Base-by-base conservation (phyloP, 1,140 invertebrate species). In the Calephelis virginiensis region DNA sequence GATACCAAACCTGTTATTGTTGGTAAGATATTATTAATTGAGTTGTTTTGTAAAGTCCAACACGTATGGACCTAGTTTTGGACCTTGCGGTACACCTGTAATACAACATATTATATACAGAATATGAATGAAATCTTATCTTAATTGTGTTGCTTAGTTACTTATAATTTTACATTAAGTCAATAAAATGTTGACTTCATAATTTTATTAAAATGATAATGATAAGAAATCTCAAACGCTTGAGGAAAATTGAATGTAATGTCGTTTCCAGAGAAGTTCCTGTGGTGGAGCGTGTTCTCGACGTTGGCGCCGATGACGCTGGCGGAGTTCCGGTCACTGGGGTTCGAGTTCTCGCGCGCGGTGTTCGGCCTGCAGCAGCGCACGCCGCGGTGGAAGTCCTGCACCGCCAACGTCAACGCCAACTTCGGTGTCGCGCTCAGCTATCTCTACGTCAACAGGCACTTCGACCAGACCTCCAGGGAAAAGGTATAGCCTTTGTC, bases 361-460 rank as follows among this genome's bases (percentile, higher is more conserved):
- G 92, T 94, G 56, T 93, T 93, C 73, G 94, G 94, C 0, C 80
- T 94, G 48, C 93, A 93, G 69, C 93, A 93, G 75, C 92, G 93
- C 67, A 93, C 92, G 0, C 92, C 94, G 8, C 82, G 95, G 63
- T 96, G 95, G 95, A 94, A 95, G 81, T 92, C 92, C 37, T 97
- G 96, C 88, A 94, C 95, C 0, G 93, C 92, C 61, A 95, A 95
- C 73, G 95, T 95, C 8, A 96, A 96, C 76, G 93, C 95, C 10
- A 95, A 95, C 77, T 95, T 97, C 81, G 96, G 96, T 8, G 94
- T 96, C 85, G 95, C 96, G 7, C 91, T 97, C 1, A 96, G 95
- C 69, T 93, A 95, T 60, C 80, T 96, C n/a, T 97, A 96, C 80
- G 94, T 96, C 1, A 91, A 93, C 64, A 91, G 92, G 69, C 93